Conservation (phyloP, 2,113 vertebrate genomes). For the Tragelaphus imberbis region DNA sequence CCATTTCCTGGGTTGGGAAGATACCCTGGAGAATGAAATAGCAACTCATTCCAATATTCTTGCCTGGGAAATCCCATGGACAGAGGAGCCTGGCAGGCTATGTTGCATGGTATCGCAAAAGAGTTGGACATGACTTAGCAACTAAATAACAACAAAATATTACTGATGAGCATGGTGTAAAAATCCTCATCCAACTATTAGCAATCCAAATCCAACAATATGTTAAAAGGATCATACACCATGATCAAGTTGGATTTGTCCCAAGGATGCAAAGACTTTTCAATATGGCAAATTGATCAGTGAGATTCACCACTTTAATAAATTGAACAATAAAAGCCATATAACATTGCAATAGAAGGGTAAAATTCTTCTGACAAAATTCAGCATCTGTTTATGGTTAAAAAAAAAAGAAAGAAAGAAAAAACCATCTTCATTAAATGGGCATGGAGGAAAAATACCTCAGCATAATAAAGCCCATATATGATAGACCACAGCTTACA, state of each 20-base stretch:
- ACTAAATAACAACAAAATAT: neutral
- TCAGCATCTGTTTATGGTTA: neutral
- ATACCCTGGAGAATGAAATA: neutral
- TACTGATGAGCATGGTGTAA: neutral
- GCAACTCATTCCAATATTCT: neutral
- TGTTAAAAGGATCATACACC: neutral
- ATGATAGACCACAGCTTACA: neutral
- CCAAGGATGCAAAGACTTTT: neutral
- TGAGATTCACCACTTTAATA: neutral
- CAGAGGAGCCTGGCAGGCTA: neutral
- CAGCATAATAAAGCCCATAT: neutral
- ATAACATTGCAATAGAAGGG: neutral
- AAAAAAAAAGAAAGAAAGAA: neutral
- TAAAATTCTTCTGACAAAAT: neutral
- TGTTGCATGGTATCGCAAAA: neutral
- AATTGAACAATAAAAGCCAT: neutral
- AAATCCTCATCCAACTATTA: neutral
- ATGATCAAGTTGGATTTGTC: neutral
- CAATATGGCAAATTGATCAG: neutral
- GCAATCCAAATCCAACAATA: neutral
- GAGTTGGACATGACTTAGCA: neutral
- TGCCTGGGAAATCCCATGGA: neutral
- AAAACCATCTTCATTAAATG: neutral
- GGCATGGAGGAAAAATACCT: neutral
- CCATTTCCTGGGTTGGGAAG: neutral